Conservation (phyloP, 2,113 vertebrate genomes). For the Hydrochoerus hydrochaeris region DNA sequence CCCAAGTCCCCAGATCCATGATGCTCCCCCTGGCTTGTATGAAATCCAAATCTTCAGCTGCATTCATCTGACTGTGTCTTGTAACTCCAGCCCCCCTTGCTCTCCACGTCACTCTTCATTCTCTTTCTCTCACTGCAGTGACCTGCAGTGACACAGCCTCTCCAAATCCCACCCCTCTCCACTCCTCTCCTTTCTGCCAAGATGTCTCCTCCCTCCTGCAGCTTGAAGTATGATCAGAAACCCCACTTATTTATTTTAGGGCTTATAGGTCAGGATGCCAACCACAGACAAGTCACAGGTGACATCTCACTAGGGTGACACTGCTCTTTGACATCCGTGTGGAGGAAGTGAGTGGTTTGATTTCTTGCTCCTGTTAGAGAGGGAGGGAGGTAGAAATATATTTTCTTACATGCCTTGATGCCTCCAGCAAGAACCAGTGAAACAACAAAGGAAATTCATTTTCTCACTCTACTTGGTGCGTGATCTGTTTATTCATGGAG, state of each 20-base stretch:
- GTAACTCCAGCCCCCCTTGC: neutral
- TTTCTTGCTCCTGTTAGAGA: neutral
- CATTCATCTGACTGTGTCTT: neutral
- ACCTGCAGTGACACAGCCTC: neutral
- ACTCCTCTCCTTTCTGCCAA: neutral
- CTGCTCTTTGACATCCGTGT: neutral
- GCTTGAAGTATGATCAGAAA: neutral
- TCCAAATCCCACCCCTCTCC: neutral
- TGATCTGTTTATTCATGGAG: constrained; percentile 60
- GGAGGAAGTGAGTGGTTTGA: neutral
- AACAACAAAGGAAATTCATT: constrained; percentile 58
- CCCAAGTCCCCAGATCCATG: neutral
- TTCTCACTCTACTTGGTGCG: constrained; percentile 33
- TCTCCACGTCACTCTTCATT: neutral
- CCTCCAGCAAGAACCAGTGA: constrained; percentile 36
- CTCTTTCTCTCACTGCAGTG: neutral
- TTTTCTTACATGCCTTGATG: neutral
- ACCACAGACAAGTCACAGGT: neutral
- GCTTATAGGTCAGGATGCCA: neutral
- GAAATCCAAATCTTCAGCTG: neutral
- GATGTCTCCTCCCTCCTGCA: neutral
- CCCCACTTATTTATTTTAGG: neutral
- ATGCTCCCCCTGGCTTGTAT: neutral
- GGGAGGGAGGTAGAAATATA: neutral
- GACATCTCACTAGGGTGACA: neutral